Percentiles rank a stretch among this genome's conserved stretches.
These are phyloP conservation scores for Seira musarum DNA, from an alignment of 2,888 invertebrate species.

Conservation along the genomic window DNA sequence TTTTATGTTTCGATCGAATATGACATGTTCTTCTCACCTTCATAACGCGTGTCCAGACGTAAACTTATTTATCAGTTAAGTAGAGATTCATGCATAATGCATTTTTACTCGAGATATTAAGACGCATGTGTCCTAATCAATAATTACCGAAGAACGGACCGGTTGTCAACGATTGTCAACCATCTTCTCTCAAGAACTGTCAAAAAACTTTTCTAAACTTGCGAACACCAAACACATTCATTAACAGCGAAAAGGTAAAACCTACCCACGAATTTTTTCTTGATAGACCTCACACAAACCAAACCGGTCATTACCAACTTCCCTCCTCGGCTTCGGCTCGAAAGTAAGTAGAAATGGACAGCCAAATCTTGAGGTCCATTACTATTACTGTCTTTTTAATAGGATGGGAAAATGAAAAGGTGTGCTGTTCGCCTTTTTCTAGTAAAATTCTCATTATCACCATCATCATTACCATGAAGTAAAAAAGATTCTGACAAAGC, in stretches of 20 bases:
- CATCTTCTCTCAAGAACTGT: not conserved
- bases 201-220: constrained; percentile 7
- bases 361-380: not conserved
- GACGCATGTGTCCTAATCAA: too few relatives aligned
- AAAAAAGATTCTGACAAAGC: constrained; percentile 7
- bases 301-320: constrained; percentile 16
- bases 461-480: constrained; percentile 16
- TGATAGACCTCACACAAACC: constrained; percentile 30
- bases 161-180: constrained; percentile 27
- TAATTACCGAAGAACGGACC: constrained; percentile 11
- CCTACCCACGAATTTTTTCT: too few relatives aligned
- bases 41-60: too few relatives aligned
- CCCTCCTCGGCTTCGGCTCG: not conserved
- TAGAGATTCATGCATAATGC: too few relatives aligned
- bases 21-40: too few relatives aligned
- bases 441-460: constrained; percentile 20
- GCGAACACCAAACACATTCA: not conserved
- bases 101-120: too few relatives aligned
- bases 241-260: not conserved
- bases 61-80: too few relatives aligned
- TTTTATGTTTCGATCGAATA: too few relatives aligned
- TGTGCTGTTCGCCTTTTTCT: constrained; percentile 24
- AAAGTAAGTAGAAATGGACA: not conserved
- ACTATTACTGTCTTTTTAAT: not conserved
- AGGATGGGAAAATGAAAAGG: constrained; percentile 27